Percentiles rank a stretch among this genome's conserved stretches.
Conservation (phyloP, 2,113 vertebrate genomes). For the Glaucomys volans region DNA sequence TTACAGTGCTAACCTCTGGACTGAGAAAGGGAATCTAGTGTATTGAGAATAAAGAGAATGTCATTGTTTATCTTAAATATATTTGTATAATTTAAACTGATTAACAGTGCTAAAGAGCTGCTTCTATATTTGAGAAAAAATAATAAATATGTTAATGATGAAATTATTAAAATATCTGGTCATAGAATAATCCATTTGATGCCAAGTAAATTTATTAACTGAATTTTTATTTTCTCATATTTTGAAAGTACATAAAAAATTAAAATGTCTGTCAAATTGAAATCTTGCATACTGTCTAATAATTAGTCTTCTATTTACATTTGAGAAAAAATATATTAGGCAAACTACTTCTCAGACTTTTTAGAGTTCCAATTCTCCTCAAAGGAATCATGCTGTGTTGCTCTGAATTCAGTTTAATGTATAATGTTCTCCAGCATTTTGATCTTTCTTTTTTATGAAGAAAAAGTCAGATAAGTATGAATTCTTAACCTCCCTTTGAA, state of each 20-base stretch:
- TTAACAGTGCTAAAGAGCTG: not conserved
- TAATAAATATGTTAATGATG: not conserved
- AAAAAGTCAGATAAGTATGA: not conserved
- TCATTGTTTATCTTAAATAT: not conserved
- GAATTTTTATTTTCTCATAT: not conserved
- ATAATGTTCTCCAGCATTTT: conserved; percentile 8
- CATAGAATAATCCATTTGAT: not conserved
- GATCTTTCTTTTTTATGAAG: conserved; percentile 40
- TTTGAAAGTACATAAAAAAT: not conserved
- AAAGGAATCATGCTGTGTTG: not conserved
- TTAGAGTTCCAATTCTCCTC: not conserved
- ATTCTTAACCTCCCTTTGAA: conserved; percentile 55
- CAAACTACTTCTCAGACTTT: not conserved
- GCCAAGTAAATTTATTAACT: not conserved
- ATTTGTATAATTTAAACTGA: not conserved
- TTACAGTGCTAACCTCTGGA: not conserved
- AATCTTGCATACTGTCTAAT: not conserved
- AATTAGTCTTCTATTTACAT: not conserved
- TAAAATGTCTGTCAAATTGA: not conserved
- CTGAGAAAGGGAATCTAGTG: not conserved
- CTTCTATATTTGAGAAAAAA: not conserved
- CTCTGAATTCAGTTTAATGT: not conserved
- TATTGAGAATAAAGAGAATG: not conserved
- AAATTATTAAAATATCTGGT: not conserved
- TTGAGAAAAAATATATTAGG: not conserved